Percentiles rank a stretch among this genome's conserved stretches.
Evolutionary conservation across 2,113 vertebrate species (phyloP).

Genomic region (Lynx canadensis): DNA sequence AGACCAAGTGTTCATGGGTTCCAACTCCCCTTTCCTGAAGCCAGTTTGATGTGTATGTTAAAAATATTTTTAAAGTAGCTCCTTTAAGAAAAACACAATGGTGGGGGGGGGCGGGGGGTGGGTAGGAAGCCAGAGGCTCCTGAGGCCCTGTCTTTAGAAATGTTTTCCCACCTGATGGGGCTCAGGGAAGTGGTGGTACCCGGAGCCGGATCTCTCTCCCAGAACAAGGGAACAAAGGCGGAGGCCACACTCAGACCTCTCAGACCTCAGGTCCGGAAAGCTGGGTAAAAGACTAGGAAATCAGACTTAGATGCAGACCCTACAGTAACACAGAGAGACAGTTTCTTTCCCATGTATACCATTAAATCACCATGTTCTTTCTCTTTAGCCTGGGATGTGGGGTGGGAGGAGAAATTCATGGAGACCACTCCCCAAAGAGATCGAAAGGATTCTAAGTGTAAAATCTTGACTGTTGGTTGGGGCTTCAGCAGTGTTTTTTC

Average conservation of each 20-base stretch:
- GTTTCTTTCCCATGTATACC: not conserved
- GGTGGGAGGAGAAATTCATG: not conserved
- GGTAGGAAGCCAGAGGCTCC: not conserved
- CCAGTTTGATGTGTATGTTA: not conserved
- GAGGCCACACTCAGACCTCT: constrained; percentile 38
- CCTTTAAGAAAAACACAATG: not conserved
- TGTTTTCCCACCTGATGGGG: not conserved
- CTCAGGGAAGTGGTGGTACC: not conserved
- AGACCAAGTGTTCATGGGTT: not conserved
- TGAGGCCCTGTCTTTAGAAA: not conserved
- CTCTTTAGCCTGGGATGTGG: not conserved
- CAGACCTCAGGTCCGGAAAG: not conserved
- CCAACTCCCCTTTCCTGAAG: not conserved
- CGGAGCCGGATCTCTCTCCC: not conserved
- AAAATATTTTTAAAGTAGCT: not conserved
- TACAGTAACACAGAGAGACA: not conserved
- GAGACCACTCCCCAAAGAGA: constrained; percentile 10
- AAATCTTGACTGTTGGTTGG: not conserved
- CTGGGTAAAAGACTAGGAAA: constrained; percentile 44
- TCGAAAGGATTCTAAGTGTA: constrained; percentile 57
- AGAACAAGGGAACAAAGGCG: constrained; percentile 67
- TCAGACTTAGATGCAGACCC: constrained; percentile 20
- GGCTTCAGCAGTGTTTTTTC: constrained; percentile 31
- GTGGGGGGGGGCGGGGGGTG: not conserved
- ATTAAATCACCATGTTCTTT: not conserved